Base-by-base conservation (phyloP, 2,888 invertebrate genomes). In the Hyposoter dolosus region DNA sequence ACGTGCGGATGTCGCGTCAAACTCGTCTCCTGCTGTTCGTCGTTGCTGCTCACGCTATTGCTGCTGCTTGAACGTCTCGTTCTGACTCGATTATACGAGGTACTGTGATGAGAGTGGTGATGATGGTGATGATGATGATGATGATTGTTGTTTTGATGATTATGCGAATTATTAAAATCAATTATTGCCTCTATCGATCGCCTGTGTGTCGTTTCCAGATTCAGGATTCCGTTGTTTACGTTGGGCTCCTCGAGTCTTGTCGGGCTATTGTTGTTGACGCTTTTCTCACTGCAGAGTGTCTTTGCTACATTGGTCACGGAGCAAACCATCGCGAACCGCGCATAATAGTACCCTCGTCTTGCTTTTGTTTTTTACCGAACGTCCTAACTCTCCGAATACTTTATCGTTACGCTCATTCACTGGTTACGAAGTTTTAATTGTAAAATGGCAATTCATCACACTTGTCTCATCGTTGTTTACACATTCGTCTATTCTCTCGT, bases 291-390 rank as follows among this genome's bases (percentile, higher is more conserved):
- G 83, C 86, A 86, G 84, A 87, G 89, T 87, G 88, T 90, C 90
- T 89, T 90, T 88, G 89, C 88, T 89, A 88, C 90, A 90, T 90
- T 92, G 90, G 93, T 94, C 93, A 94, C 90, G 90, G 93, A 93
- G 93, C 94, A 94, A 90, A 94, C 94, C 94, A 94, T 94, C 91
- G 92, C 94, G 94, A 93, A 92, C 90, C 92, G 90, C 90, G 93
- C 94, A 94, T 94, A 93, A 91, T 93, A 88, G 87, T 85, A 88
- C 82, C 75, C 69, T 72, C 71, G 65, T 53, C 9, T 40, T 28
- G 63, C 50, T 76, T 76, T 72, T 72, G 5, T 60, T 66, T 77
- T 79, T 76, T 65, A 66, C 83, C 80, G 83, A 87, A 79, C 63
- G 63, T 50, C 68, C 28, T 76, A 40, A 32, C 28, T 43, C 77